Conservation (phyloP, 2,888 invertebrate genomes). For the Orthonevra nobilis region DNA sequence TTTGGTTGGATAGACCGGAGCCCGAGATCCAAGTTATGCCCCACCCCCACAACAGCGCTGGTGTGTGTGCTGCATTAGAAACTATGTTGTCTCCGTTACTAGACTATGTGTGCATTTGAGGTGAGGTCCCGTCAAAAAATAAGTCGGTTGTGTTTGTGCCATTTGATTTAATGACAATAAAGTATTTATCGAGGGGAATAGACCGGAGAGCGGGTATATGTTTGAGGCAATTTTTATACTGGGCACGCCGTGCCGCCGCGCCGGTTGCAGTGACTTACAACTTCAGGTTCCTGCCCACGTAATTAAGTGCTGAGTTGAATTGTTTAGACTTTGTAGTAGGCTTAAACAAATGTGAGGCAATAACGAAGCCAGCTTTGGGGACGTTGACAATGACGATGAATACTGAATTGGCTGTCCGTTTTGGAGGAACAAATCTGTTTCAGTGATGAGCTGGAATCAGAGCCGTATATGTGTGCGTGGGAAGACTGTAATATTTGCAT, state of each 20-base stretch:
- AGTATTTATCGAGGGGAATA: constrained; percentile 31
- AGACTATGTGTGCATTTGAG: neutral
- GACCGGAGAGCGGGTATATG: neutral
- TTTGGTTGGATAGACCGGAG: constrained; percentile 30
- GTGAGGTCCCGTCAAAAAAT: constrained; percentile 31
- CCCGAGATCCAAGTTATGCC: constrained; percentile 12
- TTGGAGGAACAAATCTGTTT: neutral
- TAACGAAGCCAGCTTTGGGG: constrained; percentile 5
- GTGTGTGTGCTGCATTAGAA: constrained; percentile 34
- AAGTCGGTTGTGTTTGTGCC: constrained; percentile 10
- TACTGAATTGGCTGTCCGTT: constrained; percentile 38
- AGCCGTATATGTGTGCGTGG: neutral
- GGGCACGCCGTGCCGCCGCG: too few relatives aligned
- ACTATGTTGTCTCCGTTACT: constrained; percentile 7
- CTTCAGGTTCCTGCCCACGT: constrained; percentile 54
- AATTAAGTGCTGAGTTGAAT: constrained; percentile 60
- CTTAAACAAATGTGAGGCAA: constrained; percentile 20
- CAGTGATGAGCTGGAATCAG: too few relatives aligned
- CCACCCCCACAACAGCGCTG: constrained; percentile 21
- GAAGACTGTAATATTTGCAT: neutral
- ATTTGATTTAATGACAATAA: constrained; percentile 24
- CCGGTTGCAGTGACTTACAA: constrained; percentile 20
- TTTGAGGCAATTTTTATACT: constrained; percentile 7
- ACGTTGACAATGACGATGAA: constrained; percentile 12
- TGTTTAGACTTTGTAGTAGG: constrained; percentile 34